Conservation (phyloP, 2,888 invertebrate species). For the Cephus rjabovi region DNA sequence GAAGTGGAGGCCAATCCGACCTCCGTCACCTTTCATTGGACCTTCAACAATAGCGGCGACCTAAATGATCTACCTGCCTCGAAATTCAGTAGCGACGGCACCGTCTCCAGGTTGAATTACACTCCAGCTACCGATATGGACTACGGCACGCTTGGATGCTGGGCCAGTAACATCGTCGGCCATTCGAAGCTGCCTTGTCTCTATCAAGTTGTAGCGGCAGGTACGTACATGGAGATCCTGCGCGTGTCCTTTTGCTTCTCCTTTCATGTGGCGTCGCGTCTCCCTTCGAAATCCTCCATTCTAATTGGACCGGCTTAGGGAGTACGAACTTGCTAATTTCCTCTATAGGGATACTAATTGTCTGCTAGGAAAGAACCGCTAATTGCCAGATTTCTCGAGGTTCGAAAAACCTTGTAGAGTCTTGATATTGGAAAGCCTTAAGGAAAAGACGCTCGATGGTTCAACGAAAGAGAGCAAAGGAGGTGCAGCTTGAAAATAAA, state of each 20-base stretch:
- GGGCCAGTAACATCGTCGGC: constrained; percentile 86
- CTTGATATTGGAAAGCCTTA: too few relatives aligned
- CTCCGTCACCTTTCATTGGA: constrained; percentile 88
- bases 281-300: too few relatives aligned
- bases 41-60: constrained; percentile 90
- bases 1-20: constrained; percentile 91
- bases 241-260: neutral
- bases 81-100: constrained; percentile 72
- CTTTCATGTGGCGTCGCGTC: too few relatives aligned
- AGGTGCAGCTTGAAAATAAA: too few relatives aligned
- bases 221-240: constrained; percentile 66
- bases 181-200: constrained; percentile 86
- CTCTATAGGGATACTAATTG: neutral
- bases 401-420: too few relatives aligned
- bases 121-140: constrained; percentile 88
- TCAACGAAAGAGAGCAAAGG: too few relatives aligned
- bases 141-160: constrained; percentile 89
- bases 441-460: too few relatives aligned
- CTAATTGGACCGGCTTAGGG: too few relatives aligned
- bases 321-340: neutral
- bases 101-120: constrained; percentile 81
- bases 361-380: neutral
- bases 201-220: constrained; percentile 87
- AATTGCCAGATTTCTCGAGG: neutral
- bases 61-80: constrained; percentile 81